phyloP scores from a whole-genome alignment of 1,140 invertebrate genomes.

The Drosophila gunungcola region DNA sequence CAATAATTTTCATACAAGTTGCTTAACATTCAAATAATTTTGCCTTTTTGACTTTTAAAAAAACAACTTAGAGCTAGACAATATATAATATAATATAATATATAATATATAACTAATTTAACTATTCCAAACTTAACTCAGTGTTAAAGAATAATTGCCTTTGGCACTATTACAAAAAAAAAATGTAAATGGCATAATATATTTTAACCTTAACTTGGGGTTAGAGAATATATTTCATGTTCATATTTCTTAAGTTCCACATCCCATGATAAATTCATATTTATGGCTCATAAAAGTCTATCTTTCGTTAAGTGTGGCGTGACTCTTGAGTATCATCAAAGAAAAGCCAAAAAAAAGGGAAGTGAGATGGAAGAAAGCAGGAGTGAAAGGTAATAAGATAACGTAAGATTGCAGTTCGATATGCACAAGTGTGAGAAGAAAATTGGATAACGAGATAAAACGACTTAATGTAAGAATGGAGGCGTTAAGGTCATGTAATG shows the following conservation, averaged over 20 bases:
- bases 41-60: no score
- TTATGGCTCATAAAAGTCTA: conserved; percentile 7
- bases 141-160: no score
- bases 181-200: no score
- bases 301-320: conserved; percentile 16
- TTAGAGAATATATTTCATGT: no score
- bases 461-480: not conserved
- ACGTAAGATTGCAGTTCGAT: conserved; percentile 17
- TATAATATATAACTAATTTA: no score
- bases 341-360: not conserved
- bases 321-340: conserved; percentile 14
- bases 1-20: no score
- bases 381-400: conserved; percentile 29
- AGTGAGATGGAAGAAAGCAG: not conserved
- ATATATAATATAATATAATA: no score
- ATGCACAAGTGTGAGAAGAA: conserved; percentile 11
- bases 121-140: no score
- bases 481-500: not conserved
- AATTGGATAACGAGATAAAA: conserved; percentile 26
- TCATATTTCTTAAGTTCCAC: not conserved
- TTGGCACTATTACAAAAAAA: no score
- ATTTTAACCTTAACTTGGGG: no score
- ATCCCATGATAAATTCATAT: not conserved
- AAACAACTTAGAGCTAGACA: no score
- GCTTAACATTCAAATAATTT: no score